Base-by-base conservation (phyloP, 2,888 invertebrate genomes). In the Andrena minutula region DNA sequence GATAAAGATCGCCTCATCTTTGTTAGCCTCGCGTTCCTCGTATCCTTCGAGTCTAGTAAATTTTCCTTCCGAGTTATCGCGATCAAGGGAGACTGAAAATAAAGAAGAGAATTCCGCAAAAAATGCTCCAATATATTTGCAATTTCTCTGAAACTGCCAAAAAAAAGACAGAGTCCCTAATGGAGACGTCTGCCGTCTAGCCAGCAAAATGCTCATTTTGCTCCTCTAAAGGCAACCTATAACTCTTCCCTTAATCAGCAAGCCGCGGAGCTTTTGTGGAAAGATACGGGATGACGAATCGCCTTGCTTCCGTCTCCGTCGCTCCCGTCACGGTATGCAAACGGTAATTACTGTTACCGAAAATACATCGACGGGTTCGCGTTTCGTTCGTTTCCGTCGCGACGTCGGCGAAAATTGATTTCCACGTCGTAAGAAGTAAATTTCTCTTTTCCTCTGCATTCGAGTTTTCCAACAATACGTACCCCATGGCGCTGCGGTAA, bases 401-500 rank as follows among this genome's bases (percentile, higher is more conserved):
- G 47, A 35, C 51, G 26, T 23, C 60, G 30, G 16, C 68, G 51
- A 32, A 32, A 26, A 32, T n/a, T 23, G 51, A 71, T 79, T 84
- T 71, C 58, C 75, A 56, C 64, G 28, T 7, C 53, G 51, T 51
- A 85, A 65, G 69, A 49, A 10, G 30, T 41, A 5, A 16, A 41
- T 41, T 16, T 5, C 41, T 16, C 4, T 41, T 5, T 16, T 23
- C 23, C 5, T n/a, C 51, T 4, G 26, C 23, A 5, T 12, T 2
- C 58, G n/a, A 30, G 1, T 66, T 49, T 41, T 28, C 41, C 16
- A 26, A 56, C 26, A 0, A 1, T 66, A 86, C 88, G 28, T 87
- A 97, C 97, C 98, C 98, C 97, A 98, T 97, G 72, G 97, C 97
- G 92, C 98, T 98, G 86, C 95, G 95, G 93, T 98, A 98, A 85